phyloP scores from a whole-genome alignment of 2,888 invertebrate species.

The Ormia ochracea region DNA sequence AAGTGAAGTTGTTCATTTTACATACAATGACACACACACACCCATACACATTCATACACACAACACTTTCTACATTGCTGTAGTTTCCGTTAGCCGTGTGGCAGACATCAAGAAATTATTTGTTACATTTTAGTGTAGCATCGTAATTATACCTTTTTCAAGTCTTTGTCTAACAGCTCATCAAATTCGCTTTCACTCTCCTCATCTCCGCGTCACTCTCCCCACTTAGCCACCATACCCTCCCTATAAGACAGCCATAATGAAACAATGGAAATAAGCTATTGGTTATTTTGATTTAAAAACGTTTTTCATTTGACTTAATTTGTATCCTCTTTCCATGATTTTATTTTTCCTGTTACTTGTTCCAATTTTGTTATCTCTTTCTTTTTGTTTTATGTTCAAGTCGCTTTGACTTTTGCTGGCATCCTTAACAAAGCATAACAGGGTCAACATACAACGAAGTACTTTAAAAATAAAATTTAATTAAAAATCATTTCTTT shows the following conservation, averaged over 20 bases:
- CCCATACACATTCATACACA: neutral
- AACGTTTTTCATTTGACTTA: neutral
- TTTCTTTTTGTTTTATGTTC: no score
- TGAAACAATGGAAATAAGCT: neutral
- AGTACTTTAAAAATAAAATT: no score
- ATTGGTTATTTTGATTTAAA: constrained; percentile 7
- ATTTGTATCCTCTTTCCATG: neutral
- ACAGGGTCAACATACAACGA: no score
- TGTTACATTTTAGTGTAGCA: neutral
- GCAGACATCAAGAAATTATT: no score
- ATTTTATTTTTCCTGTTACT: neutral
- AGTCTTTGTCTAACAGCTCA: neutral
- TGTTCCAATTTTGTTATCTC: no score
- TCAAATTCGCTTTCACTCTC: no score
- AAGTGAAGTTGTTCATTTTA: constrained; percentile 9
- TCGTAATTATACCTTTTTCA: neutral
- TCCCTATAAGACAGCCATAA: neutral
- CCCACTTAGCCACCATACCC: no score
- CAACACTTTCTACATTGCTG: constrained; percentile 3
- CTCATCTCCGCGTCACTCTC: no score
- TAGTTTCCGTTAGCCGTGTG: neutral
- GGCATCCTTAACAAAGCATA: no score
- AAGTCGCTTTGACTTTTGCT: no score
- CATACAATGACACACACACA: neutral
- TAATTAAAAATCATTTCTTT: no score